phyloP scores from a whole-genome alignment of 2,888 invertebrate genomes.

The Drosophila algonquin region DNA sequence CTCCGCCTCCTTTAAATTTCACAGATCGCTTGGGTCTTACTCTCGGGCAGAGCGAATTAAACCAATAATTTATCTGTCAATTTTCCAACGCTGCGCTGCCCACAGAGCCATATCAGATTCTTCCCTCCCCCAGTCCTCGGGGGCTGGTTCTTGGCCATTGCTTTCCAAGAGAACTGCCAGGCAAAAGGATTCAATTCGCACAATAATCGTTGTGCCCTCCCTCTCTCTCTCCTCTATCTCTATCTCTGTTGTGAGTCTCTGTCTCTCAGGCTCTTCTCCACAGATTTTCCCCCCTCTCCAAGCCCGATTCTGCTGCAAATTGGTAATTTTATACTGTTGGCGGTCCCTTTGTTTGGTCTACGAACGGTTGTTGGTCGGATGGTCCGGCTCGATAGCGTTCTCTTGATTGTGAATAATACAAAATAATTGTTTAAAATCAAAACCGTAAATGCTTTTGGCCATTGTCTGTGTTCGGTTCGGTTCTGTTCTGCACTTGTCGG shows the following conservation, averaged over 20 bases:
- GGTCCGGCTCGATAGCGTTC: conserved; percentile 27
- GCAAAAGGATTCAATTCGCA: conserved; percentile 52
- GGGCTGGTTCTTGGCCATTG: conserved; percentile 17
- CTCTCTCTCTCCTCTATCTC: not conserved
- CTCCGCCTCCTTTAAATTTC: not conserved
- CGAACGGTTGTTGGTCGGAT: conserved; percentile 11
- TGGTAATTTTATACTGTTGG: conserved; percentile 82
- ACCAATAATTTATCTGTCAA: conserved; percentile 30
- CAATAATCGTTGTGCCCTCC: conserved; percentile 41
- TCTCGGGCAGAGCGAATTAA: conserved; percentile 12
- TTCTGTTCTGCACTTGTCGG: conserved; percentile 7
- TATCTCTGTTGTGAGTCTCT: not conserved
- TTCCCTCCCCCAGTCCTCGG: not conserved
- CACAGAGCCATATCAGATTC: conserved; percentile 49
- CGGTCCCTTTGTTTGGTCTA: conserved; percentile 59
- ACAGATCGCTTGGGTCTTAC: not conserved
- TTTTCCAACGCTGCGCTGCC: conserved; percentile 38
- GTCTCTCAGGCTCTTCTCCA: conserved; percentile 4
- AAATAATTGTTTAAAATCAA: conserved; percentile 65
- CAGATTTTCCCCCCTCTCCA: conserved; percentile 11
- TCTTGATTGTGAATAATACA: conserved; percentile 51
- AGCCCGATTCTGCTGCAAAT: conserved; percentile 62
- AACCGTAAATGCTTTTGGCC: conserved; percentile 43
- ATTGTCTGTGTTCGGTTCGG: conserved; percentile 17
- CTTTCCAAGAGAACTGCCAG: conserved; percentile 24